Percentiles rank a stretch among this genome's conserved stretches.
Conservation (phyloP, 2,113 vertebrate genomes). For the Vimba vimba region DNA sequence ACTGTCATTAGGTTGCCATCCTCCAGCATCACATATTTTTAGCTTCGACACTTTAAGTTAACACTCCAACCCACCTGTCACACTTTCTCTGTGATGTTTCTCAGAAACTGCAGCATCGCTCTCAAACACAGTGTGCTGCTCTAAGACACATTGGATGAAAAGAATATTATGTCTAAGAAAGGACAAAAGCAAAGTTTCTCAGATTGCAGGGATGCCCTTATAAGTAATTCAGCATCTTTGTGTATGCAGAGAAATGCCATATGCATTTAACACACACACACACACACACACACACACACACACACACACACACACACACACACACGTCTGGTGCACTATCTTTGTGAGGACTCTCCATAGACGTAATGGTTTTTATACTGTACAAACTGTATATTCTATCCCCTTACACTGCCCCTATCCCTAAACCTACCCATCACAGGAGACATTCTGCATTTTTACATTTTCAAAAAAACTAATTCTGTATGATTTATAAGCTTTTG, state of each 20-base stretch:
- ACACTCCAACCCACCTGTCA: background rate
- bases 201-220: background rate
- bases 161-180: background rate
- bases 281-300: too few species aligned
- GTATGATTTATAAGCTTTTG: too few species aligned
- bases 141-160: background rate
- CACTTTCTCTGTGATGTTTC: background rate
- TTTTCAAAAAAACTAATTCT: too few species aligned
- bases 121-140: background rate
- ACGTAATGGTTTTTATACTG: too few species aligned
- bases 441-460: too few species aligned
- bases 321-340: too few species aligned
- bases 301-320: too few species aligned
- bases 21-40: background rate
- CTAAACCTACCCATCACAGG: too few species aligned
- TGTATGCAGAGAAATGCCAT: background rate
- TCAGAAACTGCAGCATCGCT: background rate
- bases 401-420: too few species aligned
- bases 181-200: background rate
- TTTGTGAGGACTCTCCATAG: too few species aligned
- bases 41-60: too few species aligned
- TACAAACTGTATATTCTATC: too few species aligned
- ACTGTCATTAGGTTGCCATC: background rate
- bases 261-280: background rate
- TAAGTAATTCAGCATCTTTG: background rate